Percentiles rank a stretch among this genome's conserved stretches.
Conservation (phyloP, 2,113 vertebrate genomes). For the Dendrocopos noguchii region DNA sequence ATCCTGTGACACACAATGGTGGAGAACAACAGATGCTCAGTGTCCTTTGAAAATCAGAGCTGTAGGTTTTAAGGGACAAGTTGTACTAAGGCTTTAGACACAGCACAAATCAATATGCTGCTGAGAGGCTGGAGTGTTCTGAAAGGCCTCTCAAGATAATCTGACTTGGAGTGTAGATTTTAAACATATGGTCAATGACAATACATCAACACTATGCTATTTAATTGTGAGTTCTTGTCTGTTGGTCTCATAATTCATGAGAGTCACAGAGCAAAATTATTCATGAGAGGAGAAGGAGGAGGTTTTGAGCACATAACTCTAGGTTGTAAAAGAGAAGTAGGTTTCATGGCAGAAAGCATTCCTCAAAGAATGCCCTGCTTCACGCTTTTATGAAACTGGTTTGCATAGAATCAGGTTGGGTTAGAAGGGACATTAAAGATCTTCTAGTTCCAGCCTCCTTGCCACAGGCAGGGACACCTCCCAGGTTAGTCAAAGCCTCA, state of each 20-base stretch:
- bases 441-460: no score
- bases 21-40: neutral
- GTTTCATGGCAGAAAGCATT: neutral
- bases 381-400: neutral
- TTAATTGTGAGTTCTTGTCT: neutral
- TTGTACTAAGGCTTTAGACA: neutral
- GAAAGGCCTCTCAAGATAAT: neutral
- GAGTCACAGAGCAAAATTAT: neutral
- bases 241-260: neutral
- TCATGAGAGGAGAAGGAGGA: neutral
- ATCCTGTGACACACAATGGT: neutral
- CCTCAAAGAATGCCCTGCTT: neutral
- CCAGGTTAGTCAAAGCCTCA: no score
- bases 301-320: fast-evolving
- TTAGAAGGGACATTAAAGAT: no score
- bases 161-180: neutral
- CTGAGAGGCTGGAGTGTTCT: fast-evolving
- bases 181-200: neutral
- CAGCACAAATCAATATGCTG: neutral
- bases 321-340: neutral
- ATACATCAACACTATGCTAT: neutral
- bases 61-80: neutral
- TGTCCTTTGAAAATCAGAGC: neutral
- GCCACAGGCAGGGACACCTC: no score
- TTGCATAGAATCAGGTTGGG: neutral